These are phyloP conservation scores for Syrmaticus mikado DNA, from an alignment of 2,113 vertebrate species.

Conservation along the genomic window DNA sequence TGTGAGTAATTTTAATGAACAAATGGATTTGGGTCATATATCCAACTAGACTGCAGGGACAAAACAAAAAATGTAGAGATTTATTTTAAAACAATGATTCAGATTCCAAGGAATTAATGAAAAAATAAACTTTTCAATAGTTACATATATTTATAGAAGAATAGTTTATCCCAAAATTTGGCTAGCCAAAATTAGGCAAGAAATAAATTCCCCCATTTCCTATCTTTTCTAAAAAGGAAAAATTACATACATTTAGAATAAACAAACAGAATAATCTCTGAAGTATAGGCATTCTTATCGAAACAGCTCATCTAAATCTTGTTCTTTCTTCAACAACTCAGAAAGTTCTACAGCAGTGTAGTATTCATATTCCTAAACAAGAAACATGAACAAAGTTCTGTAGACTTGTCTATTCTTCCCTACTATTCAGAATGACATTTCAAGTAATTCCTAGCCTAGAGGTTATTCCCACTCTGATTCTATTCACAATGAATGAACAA, in stretches of 20 bases:
- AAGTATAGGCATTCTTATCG: neutral
- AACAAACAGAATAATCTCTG: neutral
- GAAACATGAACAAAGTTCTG: neutral
- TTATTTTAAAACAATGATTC: neutral
- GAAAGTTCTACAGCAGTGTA: neutral
- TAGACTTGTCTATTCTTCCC: neutral
- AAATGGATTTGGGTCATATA: neutral
- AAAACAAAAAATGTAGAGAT: neutral
- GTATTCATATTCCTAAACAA: neutral
- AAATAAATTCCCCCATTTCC: neutral
- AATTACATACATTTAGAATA: neutral
- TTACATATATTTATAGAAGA: neutral
- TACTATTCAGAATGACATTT: neutral
- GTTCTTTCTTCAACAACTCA: neutral
- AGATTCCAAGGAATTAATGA: neutral
- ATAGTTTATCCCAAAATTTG: neutral
- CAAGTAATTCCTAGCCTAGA: neutral
- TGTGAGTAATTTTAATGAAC: neutral
- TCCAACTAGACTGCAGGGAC: neutral
- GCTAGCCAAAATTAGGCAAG: neutral
- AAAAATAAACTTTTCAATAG: neutral
- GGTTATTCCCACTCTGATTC: neutral
- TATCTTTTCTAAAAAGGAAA: neutral
- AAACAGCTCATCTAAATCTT: neutral
- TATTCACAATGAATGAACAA: neutral